Conservation (phyloP, 2,888 invertebrate genomes). For the Anaspis maculata region DNA sequence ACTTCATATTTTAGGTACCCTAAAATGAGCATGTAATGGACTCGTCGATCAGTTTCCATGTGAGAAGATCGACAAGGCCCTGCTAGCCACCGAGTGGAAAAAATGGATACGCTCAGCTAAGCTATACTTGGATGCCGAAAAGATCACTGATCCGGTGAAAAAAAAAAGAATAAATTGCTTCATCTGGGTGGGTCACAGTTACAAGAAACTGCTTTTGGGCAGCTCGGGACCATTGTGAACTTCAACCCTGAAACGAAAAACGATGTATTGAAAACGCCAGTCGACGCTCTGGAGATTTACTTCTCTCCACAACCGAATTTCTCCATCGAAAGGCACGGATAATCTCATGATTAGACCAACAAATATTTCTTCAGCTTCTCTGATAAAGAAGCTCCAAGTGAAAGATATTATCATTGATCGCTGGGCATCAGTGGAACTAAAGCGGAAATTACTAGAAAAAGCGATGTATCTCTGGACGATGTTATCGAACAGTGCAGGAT, state of each 20-base stretch:
- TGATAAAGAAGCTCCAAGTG: too few species aligned
- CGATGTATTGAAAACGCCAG: conserved; percentile 18
- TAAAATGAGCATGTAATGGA: too few species aligned
- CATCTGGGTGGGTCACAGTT: conserved; percentile 23
- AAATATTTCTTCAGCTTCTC: too few species aligned
- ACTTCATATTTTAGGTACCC: too few species aligned
- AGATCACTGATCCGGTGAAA: conserved; percentile 15
- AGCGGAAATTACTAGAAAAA: too few species aligned
- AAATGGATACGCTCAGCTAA: conserved; percentile 22
- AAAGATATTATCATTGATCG: too few species aligned
- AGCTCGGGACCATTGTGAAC: conserved; percentile 21
- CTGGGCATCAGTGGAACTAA: too few species aligned
- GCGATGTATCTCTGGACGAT: too few species aligned
- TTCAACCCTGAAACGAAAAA: conserved; percentile 9
- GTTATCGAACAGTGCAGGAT: too few species aligned
- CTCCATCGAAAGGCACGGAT: conserved; percentile 29
- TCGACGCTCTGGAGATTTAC: conserved; percentile 21
- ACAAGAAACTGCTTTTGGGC: conserved; percentile 22
- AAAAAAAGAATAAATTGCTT: conserved; percentile 22
- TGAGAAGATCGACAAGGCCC: conserved; percentile 19
- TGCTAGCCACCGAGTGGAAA: conserved; percentile 19
- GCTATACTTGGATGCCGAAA: conserved; percentile 23
- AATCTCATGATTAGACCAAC: conserved; percentile 13
- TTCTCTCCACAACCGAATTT: conserved; percentile 27
- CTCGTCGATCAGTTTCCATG: too few species aligned